Conservation (phyloP, 2,888 invertebrate genomes). For the Crematogaster levior region DNA sequence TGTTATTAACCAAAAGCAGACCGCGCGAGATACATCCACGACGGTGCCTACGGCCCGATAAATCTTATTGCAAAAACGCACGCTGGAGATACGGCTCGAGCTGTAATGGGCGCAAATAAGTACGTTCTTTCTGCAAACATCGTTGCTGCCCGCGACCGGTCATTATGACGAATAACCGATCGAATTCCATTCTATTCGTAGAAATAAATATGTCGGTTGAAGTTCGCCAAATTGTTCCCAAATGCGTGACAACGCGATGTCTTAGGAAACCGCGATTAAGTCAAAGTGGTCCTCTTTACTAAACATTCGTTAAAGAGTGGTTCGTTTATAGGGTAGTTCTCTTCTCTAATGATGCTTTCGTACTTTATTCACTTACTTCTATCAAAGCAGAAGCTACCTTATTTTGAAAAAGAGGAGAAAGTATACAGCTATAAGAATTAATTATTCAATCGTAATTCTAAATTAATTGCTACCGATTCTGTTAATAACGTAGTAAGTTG, state of each 20-base stretch:
- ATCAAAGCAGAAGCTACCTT: not conserved
- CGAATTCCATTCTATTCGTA: not conserved
- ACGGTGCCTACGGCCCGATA: slow-evolving; percentile 31
- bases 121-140: slow-evolving; percentile 28
- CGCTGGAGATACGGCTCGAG: slow-evolving; percentile 13
- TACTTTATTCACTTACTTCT: not conserved
- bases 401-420: not conserved
- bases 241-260: not conserved
- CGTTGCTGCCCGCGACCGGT: not conserved
- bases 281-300: not conserved
- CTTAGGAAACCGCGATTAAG: not conserved
- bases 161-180: slow-evolving; percentile 26
- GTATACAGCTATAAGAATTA: not conserved
- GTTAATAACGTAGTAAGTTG: not conserved
- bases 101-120: slow-evolving; percentile 35
- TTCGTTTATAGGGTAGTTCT: not conserved
- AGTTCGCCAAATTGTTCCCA: not conserved
- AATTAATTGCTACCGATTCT: not conserved
- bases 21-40: slow-evolving; percentile 40
- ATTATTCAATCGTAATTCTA: not conserved
- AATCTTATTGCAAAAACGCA: slow-evolving; percentile 47
- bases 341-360: not conserved
- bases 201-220: not conserved
- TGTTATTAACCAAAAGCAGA: slow-evolving; percentile 52
- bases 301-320: not conserved